Percentiles rank a stretch among this genome's conserved stretches.
Evolutionary conservation across 2,888 invertebrate species (phyloP).

Genomic region (Trypoxylon attenuatum): DNA sequence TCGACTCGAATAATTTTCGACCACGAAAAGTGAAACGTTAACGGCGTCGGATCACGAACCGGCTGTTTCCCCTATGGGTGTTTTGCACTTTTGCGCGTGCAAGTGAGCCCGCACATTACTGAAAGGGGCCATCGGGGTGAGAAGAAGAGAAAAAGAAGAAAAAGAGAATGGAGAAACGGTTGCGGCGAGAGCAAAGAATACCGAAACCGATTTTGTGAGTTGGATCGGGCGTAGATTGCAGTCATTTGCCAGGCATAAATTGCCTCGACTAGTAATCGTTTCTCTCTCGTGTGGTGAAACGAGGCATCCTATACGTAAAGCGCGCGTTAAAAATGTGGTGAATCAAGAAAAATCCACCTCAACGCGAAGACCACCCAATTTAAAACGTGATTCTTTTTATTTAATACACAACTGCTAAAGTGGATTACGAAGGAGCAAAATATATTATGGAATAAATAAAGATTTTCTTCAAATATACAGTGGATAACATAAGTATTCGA

Average conservation of each 20-base stretch:
- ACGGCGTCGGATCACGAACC: constrained; percentile 57
- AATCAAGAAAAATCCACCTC: constrained; percentile 38
- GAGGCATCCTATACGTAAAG: constrained; percentile 41
- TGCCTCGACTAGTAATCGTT: constrained; percentile 49
- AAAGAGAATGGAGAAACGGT: constrained; percentile 12
- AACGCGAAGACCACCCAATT: no score
- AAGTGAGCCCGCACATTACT: constrained; percentile 16
- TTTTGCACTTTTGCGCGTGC: constrained; percentile 59
- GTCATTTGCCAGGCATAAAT: constrained; percentile 58
- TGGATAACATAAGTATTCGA: no score
- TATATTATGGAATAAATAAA: no score
- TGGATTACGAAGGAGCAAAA: no score
- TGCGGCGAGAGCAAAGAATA: no score
- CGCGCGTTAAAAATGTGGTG: constrained; percentile 38
- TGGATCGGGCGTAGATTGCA: constrained; percentile 58
- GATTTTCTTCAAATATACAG: no score
- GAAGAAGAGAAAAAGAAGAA: neutral
- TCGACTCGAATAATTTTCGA: constrained; percentile 53
- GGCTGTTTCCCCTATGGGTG: constrained; percentile 55
- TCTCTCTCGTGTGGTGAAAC: constrained; percentile 40
- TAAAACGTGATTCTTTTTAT: no score
- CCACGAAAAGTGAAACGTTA: constrained; percentile 61
- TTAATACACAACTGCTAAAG: no score
- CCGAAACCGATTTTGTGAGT: constrained; percentile 54
- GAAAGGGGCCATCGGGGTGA: constrained; percentile 1